Percentiles rank a stretch among this genome's conserved stretches.
Conservation (phyloP, 2,797 vertebrate genomes). For the Thalassophryne amazonica region DNA sequence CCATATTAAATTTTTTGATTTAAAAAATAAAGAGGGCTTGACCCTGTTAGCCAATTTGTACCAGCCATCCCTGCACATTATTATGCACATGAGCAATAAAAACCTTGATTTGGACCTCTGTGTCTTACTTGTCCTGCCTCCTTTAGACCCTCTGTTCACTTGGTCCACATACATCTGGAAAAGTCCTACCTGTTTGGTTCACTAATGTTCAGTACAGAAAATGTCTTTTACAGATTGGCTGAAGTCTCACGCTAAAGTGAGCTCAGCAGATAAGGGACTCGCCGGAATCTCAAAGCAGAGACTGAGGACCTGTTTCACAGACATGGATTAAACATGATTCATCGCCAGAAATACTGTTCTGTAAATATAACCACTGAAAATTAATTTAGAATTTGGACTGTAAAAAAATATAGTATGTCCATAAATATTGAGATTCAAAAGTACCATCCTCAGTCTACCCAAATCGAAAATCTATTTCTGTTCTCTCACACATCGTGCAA, state of each 20-base stretch:
- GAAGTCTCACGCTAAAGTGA: slow-evolving; percentile 26
- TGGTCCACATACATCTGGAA: slow-evolving; percentile 36
- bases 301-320: background rate
- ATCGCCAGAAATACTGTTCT: background rate
- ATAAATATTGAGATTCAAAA: background rate
- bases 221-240: slow-evolving; percentile 23
- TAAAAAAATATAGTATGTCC: background rate
- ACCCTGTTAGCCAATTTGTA: no score
- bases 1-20: no score
- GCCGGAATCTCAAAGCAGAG: background rate
- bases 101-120: background rate
- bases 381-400: background rate
- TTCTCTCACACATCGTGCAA: background rate
- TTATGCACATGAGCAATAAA: background rate
- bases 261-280: slow-evolving; percentile 14
- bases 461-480: background rate
- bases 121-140: background rate
- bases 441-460: background rate
- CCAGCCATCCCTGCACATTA: no score
- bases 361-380: background rate
- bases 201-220: slow-evolving; percentile 7
- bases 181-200: slow-evolving; percentile 21
- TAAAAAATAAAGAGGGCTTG: no score
- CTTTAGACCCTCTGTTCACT: background rate
- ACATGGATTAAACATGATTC: background rate